Evolutionary conservation across 2,113 vertebrate genomes (phyloP).

Genomic region (Acanthisitta chloris): DNA sequence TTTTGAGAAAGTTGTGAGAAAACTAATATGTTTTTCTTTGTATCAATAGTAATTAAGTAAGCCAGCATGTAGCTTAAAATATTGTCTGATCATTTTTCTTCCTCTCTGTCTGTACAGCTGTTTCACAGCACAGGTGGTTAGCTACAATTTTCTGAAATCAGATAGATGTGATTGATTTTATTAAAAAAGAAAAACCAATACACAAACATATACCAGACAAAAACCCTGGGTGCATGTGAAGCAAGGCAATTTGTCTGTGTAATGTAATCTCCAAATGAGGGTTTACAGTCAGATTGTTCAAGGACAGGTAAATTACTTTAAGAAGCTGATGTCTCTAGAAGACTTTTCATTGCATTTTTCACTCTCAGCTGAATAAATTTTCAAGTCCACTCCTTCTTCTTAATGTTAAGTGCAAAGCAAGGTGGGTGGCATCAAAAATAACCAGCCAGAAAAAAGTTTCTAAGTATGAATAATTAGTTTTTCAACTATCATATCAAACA

Average conservation of each 20-base stretch:
- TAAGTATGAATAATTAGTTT: neutral
- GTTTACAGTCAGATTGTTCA: constrained; percentile 37
- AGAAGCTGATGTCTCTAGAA: neutral
- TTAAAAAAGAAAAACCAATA: constrained; percentile 28
- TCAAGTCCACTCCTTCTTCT: neutral
- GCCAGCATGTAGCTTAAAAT: neutral
- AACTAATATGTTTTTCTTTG: neutral
- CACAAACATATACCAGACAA: neutral
- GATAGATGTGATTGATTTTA: constrained; percentile 45
- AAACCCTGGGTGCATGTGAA: neutral
- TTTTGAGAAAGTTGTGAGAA: neutral
- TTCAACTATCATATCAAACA: neutral
- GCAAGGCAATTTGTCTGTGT: constrained; percentile 50
- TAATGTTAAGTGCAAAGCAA: neutral
- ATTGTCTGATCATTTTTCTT: constrained; percentile 1
- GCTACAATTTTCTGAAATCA: constrained; percentile 25
- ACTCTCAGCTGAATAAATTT: neutral
- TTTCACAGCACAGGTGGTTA: neutral
- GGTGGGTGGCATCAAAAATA: neutral
- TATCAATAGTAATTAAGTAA: constrained; percentile 27
- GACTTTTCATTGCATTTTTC: constrained; percentile 32
- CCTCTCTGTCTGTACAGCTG: neutral
- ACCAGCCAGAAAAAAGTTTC: neutral
- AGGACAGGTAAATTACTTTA: constrained; percentile 42
- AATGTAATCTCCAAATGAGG: constrained; percentile 31